Evolutionary conservation across 1,140 invertebrate species (phyloP).

Genomic region (Ruditapes philippinarum): DNA sequence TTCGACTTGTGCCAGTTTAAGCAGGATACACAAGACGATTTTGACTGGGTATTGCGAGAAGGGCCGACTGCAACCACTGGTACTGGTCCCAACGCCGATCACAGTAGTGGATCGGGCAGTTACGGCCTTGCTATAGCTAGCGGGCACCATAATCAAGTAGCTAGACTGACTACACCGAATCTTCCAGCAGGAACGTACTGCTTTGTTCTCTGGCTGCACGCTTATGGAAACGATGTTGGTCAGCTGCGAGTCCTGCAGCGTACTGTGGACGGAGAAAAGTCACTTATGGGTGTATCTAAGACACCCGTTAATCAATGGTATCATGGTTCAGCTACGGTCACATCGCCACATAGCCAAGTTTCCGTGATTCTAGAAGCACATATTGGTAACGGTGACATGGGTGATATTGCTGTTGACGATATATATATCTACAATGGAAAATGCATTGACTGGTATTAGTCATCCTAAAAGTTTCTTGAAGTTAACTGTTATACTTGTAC

Average conservation of each 20-base stretch:
- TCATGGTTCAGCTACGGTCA: background rate
- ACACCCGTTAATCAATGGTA: slow-evolving; percentile 29
- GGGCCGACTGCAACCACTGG: slow-evolving; percentile 87
- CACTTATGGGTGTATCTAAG: background rate
- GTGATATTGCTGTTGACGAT: slow-evolving; percentile 84
- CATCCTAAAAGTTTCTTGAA: background rate
- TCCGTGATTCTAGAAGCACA: slow-evolving; percentile 77
- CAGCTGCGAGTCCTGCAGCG: background rate
- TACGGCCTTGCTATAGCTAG: slow-evolving; percentile 20
- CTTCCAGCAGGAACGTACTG: slow-evolving; percentile 21
- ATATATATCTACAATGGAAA: slow-evolving; percentile 48
- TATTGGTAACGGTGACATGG: slow-evolving; percentile 68
- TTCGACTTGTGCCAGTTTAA: slow-evolving; percentile 91
- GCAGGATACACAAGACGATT: slow-evolving; percentile 91
- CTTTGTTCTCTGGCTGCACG: slow-evolving; percentile 9
- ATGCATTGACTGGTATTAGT: slow-evolving; percentile 57
- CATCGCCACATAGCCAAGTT: slow-evolving; percentile 52
- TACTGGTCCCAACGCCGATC: slow-evolving; percentile 79
- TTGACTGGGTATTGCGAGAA: slow-evolving; percentile 91
- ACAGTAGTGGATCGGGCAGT: slow-evolving; percentile 61
- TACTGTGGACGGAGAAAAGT: background rate
- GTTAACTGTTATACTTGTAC: background rate
- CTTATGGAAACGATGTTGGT: slow-evolving; percentile 24
- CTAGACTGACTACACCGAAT: slow-evolving; percentile 13
- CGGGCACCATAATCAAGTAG: slow-evolving; percentile 26